Percentiles rank a stretch among this genome's conserved stretches.
phyloP scores from a whole-genome alignment of 1,140 invertebrate species.

The Brachystomella parvula region DNA sequence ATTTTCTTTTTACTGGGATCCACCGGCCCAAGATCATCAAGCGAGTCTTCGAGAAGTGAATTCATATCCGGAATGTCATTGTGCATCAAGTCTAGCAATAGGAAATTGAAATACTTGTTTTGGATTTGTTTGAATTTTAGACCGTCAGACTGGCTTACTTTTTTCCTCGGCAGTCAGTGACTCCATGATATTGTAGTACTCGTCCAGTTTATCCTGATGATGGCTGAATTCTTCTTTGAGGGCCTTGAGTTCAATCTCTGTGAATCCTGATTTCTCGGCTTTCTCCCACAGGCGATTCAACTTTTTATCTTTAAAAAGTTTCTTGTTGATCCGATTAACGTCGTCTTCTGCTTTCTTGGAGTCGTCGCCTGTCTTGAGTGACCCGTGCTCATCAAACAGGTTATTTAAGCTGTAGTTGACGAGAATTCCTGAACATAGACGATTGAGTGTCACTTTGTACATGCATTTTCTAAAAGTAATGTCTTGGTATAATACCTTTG shows the following conservation, averaged over 20 bases:
- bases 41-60: slow-evolving; percentile 12
- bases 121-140: too few relatives aligned
- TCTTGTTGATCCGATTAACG: slow-evolving; percentile 58
- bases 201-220: slow-evolving; percentile 86
- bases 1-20: not conserved
- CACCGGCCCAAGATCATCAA: not conserved
- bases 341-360: slow-evolving; percentile 49
- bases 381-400: slow-evolving; percentile 69
- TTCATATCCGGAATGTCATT: slow-evolving; percentile 24
- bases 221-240: slow-evolving; percentile 83
- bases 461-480: too few relatives aligned
- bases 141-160: too few relatives aligned
- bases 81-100: slow-evolving; percentile 22
- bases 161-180: slow-evolving; percentile 52
- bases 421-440: slow-evolving; percentile 57
- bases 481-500: slow-evolving; percentile 47
- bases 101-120: not conserved
- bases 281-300: slow-evolving; percentile 83
- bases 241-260: slow-evolving; percentile 66
- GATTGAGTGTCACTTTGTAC: slow-evolving; percentile 9
- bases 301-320: slow-evolving; percentile 80
- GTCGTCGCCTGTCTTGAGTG: slow-evolving; percentile 51
- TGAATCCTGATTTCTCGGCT: slow-evolving; percentile 75
- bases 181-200: slow-evolving; percentile 71
- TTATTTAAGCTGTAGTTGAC: slow-evolving; percentile 69